A percentile compares a stretch with the other conserved stretches of the same genome.
These are phyloP conservation scores for Eupristina koningsbergeri DNA, from an alignment of 1,140 invertebrate genomes.

Conservation along the genomic window DNA sequence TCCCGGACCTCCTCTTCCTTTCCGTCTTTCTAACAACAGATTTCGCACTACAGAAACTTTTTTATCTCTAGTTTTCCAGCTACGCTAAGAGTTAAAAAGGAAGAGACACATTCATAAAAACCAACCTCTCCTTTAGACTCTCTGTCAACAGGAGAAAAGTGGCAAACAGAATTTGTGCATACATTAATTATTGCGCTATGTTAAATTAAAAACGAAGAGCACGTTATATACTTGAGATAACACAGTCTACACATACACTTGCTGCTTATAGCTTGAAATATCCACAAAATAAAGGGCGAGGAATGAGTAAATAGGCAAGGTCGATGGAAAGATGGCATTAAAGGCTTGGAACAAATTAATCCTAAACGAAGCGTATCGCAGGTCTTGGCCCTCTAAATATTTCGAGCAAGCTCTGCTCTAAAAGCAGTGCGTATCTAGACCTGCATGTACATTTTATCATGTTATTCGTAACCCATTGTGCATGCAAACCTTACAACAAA, in stretches of 20 bases:
- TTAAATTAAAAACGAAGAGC: no score
- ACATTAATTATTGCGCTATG: no score
- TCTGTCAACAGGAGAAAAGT: no score
- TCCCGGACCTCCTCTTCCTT: neutral
- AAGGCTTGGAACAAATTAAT: constrained; percentile 18
- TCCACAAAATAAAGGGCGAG: neutral
- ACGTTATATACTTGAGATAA: no score
- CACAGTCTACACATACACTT: no score
- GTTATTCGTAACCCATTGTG: constrained; percentile 21
- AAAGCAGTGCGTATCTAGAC: neutral
- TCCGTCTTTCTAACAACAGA: neutral
- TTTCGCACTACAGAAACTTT: neutral
- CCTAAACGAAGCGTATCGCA: constrained; percentile 10
- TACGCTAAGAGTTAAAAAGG: neutral
- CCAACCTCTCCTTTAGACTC: neutral
- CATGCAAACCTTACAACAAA: constrained; percentile 34
- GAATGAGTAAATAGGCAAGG: neutral
- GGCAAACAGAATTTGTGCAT: no score
- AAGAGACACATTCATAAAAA: neutral
- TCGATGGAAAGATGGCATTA: neutral
- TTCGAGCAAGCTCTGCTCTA: neutral
- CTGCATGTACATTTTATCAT: constrained; percentile 27
- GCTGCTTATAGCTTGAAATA: neutral
- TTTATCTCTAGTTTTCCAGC: no score
- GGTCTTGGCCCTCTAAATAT: neutral